Evolutionary conservation across 2,797 vertebrate genomes (phyloP).

Genomic region (Rhinatrema bivittatum): DNA sequence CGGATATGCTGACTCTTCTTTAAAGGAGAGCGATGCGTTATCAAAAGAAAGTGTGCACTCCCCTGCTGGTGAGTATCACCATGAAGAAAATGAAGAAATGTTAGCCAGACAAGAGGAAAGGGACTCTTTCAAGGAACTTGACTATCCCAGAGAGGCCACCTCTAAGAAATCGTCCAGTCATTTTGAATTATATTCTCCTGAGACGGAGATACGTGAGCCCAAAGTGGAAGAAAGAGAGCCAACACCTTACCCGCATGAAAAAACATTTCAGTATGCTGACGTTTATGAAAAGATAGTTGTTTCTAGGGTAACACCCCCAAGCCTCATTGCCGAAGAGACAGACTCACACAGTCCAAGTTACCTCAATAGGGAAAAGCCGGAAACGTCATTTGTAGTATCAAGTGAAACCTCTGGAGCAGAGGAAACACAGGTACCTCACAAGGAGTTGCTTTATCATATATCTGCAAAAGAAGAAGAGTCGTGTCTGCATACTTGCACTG

Average conservation of each 20-base stretch:
- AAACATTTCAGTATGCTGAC: slow-evolving; percentile 87
- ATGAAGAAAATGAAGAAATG: slow-evolving; percentile 30
- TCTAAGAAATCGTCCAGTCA: slow-evolving; percentile 49
- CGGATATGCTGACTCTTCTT: slow-evolving; percentile 19
- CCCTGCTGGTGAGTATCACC: slow-evolving; percentile 27
- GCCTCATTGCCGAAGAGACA: slow-evolving; percentile 24
- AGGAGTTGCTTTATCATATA: slow-evolving; percentile 30
- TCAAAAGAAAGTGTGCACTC: slow-evolving; percentile 16
- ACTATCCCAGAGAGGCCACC: slow-evolving; percentile 34
- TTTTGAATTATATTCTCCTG: slow-evolving; percentile 50
- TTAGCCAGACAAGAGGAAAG: slow-evolving; percentile 41
- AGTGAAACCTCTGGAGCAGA: neutral
- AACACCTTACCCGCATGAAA: slow-evolving; percentile 87
- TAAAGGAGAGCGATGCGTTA: slow-evolving; percentile 19
- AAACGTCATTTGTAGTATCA: neutral
- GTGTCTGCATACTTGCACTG: slow-evolving; percentile 45
- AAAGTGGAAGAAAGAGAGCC: slow-evolving; percentile 77
- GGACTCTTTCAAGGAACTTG: slow-evolving; percentile 46
- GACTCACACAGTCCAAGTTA: slow-evolving; percentile 9
- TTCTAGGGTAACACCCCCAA: slow-evolving; percentile 36
- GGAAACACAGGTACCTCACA: slow-evolving; percentile 6
- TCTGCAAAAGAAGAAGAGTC: slow-evolving; percentile 62
- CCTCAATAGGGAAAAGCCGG: neutral
- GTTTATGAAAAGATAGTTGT: slow-evolving; percentile 71
- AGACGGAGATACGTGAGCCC: slow-evolving; percentile 35